phyloP scores from a whole-genome alignment of 2,888 invertebrate species.

The Lydus trimaculatus region DNA sequence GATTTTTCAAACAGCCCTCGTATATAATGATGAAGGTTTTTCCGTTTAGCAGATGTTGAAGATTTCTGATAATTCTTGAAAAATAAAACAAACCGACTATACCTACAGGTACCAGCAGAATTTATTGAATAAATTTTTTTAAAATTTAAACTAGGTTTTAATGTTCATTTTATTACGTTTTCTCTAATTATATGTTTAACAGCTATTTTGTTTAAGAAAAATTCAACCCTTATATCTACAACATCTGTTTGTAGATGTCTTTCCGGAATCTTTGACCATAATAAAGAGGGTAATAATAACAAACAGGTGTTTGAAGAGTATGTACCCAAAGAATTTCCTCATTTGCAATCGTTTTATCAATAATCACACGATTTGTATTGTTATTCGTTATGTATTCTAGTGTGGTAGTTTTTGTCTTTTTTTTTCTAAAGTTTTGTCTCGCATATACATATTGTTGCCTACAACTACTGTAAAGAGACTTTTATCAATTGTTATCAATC shows the following conservation, averaged over 20 bases:
- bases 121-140: background rate
- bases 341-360: too few relatives aligned
- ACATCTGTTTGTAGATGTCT: conserved; percentile 34
- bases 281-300: conserved; percentile 25
- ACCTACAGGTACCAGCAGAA: conserved; percentile 6
- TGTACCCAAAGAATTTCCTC: conserved; percentile 23
- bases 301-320: conserved; percentile 30
- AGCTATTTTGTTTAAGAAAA: background rate
- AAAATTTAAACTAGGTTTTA: background rate
- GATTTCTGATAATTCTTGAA: background rate
- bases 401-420: conserved; percentile 42
- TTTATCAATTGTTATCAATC: conserved; percentile 55
- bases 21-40: background rate
- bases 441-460: conserved; percentile 13
- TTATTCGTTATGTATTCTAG: conserved; percentile 40
- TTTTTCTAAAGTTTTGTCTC: conserved; percentile 36
- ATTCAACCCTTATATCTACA: conserved; percentile 27
- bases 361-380: conserved; percentile 17
- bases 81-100: background rate
- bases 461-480: conserved; percentile 41
- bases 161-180: background rate
- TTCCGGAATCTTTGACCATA: conserved; percentile 20
- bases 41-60: background rate
- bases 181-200: background rate
- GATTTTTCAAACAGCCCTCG: too few relatives aligned